Conservation (phyloP, 2,797 vertebrate species). For the Sebastiscus tertius region DNA sequence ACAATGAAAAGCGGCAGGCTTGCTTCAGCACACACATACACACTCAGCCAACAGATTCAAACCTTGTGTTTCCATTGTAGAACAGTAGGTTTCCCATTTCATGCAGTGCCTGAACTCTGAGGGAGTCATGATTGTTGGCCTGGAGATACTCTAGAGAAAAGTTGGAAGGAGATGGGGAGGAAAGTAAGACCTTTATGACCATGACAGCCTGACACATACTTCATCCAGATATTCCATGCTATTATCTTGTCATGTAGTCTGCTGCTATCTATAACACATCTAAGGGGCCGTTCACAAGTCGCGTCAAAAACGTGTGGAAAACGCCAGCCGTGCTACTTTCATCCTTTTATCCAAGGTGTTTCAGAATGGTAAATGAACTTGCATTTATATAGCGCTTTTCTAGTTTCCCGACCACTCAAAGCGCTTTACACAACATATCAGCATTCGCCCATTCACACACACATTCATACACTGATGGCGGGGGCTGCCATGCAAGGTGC, state of each 20-base stretch:
- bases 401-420: too few species aligned
- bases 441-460: too few species aligned
- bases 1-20: background rate
- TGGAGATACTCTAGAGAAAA: constrained; percentile 86
- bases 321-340: too few species aligned
- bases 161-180: background rate
- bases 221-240: background rate
- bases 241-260: background rate
- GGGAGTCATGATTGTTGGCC: constrained; percentile 81
- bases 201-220: background rate
- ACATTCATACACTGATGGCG: too few species aligned
- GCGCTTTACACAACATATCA: too few species aligned
- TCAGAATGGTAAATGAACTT: too few species aligned
- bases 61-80: constrained; percentile 88
- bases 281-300: too few species aligned
- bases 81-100: constrained; percentile 92
- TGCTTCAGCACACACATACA: background rate
- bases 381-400: too few species aligned
- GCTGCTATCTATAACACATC: background rate
- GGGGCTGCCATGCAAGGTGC: too few species aligned
- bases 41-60: constrained; percentile 17
- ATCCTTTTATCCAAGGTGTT: too few species aligned
- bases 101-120: constrained; percentile 89
- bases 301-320: too few species aligned
- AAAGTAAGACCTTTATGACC: background rate